Evolutionary conservation across 2,888 invertebrate genomes (phyloP), one percentile per base, ranked within the genome.

Genomic region (Hyles lineata): DNA sequence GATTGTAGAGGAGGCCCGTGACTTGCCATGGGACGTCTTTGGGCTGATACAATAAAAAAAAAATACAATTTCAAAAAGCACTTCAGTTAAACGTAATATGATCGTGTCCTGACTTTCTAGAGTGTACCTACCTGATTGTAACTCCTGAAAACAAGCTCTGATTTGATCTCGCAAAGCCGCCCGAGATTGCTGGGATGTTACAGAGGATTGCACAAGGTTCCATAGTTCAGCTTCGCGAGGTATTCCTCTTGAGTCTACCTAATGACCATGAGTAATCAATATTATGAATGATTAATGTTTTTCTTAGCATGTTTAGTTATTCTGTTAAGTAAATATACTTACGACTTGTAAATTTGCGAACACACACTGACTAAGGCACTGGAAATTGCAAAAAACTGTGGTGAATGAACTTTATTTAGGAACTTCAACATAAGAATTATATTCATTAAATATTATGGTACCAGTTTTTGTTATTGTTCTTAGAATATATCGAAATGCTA

Each of bases 361-460:
- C 60, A 95, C 92, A 82, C 95, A 95, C 79, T 95, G 95, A 78
- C 94, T 94, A 70, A 95, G 90, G 75, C 95, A 95, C 95, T 95
- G 90, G 70, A 92, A 92, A 81, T 73, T 76, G 77, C 77, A 72
- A 70, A 43, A 58, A 72, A 62, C 70, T 55, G 23, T 32, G 60
- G 61, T 72, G 25, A 72, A 70, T 70, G 25, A 58, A 72, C 67
- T 58, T 58, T 58, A 25, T 32, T 35, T 21, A n/a, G 23, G 25
- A 1, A 23, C 17, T 25, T 43, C 32, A 58, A n/a, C 43, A n/a
- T n/a, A 43, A 55, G 70, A 63, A 72, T 60, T 50, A 8, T 11
- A 32, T 59, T 59, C 21, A 8, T 21, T 21, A 59, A 11, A 59
- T 59, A 59, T 21, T 21, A 21, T 21, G 4, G 23, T 21, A 11